Conservation (phyloP, 1,140 invertebrate species). For the Paralvinella palmiformis region DNA sequence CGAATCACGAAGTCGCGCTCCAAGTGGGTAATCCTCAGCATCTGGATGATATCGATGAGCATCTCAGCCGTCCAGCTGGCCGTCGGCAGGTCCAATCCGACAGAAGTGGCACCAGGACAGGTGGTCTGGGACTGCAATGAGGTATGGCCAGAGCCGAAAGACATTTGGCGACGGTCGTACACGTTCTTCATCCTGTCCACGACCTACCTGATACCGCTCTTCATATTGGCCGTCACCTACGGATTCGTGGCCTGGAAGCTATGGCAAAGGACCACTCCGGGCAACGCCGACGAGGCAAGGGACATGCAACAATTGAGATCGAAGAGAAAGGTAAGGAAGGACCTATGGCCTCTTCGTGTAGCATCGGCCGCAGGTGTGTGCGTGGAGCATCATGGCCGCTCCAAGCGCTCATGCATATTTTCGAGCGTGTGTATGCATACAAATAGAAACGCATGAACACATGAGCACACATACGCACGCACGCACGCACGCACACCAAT, state of each 20-base stretch:
- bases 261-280: slow-evolving; percentile 52
- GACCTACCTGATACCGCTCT: slow-evolving; percentile 54
- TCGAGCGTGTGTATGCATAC: too few species aligned
- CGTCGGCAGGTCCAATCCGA: slow-evolving; percentile 36
- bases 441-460: too few species aligned
- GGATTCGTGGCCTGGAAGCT: slow-evolving; percentile 41
- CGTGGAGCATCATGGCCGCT: too few species aligned
- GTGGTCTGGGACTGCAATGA: slow-evolving; percentile 31
- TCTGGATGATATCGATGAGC: slow-evolving; percentile 51
- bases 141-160: slow-evolving; percentile 26
- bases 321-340: slow-evolving; percentile 55
- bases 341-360: too few species aligned
- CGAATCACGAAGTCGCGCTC: slow-evolving; percentile 24
- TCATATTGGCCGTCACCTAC: slow-evolving; percentile 53
- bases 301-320: slow-evolving; percentile 51
- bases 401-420: too few species aligned
- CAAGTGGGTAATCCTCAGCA: slow-evolving; percentile 44
- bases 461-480: too few species aligned
- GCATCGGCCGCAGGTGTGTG: too few species aligned
- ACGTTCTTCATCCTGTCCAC: slow-evolving; percentile 52
- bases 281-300: slow-evolving; percentile 51
- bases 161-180: slow-evolving; percentile 40
- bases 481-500: too few species aligned
- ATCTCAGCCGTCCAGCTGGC: slow-evolving; percentile 50
- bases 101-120: slow-evolving; percentile 4